These are phyloP conservation scores for Turdus rufiventris DNA, from an alignment of 2,113 vertebrate species.

Conservation along the genomic window DNA sequence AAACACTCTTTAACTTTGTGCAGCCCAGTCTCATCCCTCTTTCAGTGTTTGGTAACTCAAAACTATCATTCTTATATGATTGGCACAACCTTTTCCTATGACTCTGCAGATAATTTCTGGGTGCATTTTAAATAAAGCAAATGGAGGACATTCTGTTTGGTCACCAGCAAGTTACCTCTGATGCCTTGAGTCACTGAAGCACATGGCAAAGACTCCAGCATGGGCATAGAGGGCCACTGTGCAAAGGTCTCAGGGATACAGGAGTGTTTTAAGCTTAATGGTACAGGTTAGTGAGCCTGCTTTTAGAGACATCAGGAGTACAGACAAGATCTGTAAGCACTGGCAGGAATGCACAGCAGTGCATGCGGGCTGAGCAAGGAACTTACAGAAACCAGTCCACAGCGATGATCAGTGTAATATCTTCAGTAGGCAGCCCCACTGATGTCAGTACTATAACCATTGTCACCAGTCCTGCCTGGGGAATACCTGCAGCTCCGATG, in stretches of 20 bases:
- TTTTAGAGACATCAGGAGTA: neutral
- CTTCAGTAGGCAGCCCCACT: slow-evolving; percentile 93
- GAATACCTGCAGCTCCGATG: slow-evolving; percentile 95
- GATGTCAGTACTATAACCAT: slow-evolving; percentile 98
- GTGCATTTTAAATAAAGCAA: neutral
- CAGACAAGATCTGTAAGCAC: fast-evolving
- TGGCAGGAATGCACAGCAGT: neutral
- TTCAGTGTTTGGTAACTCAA: neutral
- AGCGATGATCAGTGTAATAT: slow-evolving; percentile 93
- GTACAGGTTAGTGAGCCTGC: neutral
- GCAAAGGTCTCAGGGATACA: neutral
- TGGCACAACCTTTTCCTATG: neutral
- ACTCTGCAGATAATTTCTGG: neutral
- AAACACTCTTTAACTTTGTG: neutral
- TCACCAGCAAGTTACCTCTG: neutral
- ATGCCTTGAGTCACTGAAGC: neutral
- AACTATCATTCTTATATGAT: neutral
- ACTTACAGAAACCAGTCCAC: slow-evolving; percentile 99
- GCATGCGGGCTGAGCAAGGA: neutral
- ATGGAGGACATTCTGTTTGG: neutral
- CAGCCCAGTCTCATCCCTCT: neutral
- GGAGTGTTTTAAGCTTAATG: neutral
- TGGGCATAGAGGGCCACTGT: neutral
- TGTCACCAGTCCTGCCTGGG: slow-evolving; percentile 95
- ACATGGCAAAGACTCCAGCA: neutral